phyloP scores from a whole-genome alignment of 2,113 vertebrate genomes.

The Pterocles burchelli region DNA sequence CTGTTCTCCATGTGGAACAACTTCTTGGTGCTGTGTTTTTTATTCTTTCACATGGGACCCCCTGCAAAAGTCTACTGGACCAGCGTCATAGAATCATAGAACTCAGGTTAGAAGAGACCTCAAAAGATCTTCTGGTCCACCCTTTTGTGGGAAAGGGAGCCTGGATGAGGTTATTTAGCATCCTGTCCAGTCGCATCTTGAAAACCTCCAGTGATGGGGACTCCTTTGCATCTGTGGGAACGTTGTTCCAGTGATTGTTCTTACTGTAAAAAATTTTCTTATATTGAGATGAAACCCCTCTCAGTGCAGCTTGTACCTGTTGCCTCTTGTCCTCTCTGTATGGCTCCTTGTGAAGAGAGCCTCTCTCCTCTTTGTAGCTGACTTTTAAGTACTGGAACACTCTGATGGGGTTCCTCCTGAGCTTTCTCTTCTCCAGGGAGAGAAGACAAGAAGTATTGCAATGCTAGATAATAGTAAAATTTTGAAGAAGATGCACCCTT shows the following conservation, averaged over 20 bases:
- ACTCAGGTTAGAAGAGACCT: not conserved
- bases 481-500: not conserved
- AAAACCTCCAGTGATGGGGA: not conserved
- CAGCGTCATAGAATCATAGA: not conserved
- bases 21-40: not conserved
- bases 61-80: not conserved
- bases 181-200: not conserved
- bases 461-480: not conserved
- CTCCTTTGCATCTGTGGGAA: not conserved
- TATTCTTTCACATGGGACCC: not conserved
- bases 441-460: not conserved
- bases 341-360: not conserved
- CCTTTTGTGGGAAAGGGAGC: not conserved
- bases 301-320: not conserved
- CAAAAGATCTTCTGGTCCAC: too few species aligned
- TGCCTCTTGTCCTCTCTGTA: not conserved
- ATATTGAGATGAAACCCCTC: not conserved
- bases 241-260: not conserved
- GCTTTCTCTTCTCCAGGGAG: not conserved
- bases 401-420: not conserved
- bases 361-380: too few species aligned
- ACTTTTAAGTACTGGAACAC: not conserved
- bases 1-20: not conserved
- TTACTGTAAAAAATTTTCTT: not conserved
- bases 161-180: not conserved